Evolutionary conservation across 2,113 vertebrate species (phyloP), one percentile per base, ranked within the genome.

Genomic region (Pygoscelis adeliae): DNA sequence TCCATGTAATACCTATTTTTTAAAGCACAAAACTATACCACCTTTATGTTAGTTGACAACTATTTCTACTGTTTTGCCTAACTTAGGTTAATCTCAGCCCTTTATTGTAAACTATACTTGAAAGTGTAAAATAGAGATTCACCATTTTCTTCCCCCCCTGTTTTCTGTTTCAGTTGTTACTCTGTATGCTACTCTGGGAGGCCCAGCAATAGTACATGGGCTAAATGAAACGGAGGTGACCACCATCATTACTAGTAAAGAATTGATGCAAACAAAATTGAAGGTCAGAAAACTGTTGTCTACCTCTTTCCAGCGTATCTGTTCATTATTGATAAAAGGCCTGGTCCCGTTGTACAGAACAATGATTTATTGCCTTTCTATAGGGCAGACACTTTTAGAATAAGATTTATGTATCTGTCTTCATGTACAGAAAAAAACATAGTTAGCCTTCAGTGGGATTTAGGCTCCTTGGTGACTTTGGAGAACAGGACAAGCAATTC

Each of bases 161-260:
- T 96, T 97, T 29, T 91, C 25, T 83, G 40, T 97, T 97, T 7
- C 96, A 99, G 99, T 99, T 97, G 99, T 99, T 61, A 99, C 99
- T 5, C 97, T 99, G 34, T 99, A 99, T 20, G 98, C 99, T 47
- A 99, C 99, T 8, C 98, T 99, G 81, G 99, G 99, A 82, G 99
- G 99, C 77, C 98, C 99, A 29, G 99, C 99, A 27, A 99, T 99
- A 73, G 98, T 98, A 72, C 99, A 99, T 20, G 99, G 99, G 13
- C 97, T 99, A 46, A 99, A 99, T 53, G 99, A 99, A 95, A 98
- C 99, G 1, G 98, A 99, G 95, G 99, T 99, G 96, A 99, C 99
- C 72, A 99, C 99, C 96, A 99, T 99, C 91, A 99, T 99, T 87
- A 99, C 99, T 52, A 99, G 99, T 94, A 99, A 98, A 97, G 99